Base-by-base conservation (phyloP, 2,113 vertebrate genomes). In the Fulica atra region DNA sequence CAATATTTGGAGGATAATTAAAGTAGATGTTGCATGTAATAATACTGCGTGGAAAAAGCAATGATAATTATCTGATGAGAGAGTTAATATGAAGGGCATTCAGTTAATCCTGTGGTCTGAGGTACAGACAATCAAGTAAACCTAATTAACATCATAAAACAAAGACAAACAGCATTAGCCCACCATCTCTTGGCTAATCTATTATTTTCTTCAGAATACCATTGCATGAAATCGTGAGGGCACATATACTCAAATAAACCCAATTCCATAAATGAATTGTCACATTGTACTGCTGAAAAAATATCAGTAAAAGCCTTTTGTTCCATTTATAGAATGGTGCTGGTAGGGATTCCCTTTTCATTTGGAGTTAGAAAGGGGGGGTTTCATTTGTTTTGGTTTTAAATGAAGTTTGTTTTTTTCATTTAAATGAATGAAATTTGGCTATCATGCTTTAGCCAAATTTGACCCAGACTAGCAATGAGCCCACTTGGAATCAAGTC, bases 121-220 rank as follows among this genome's bases (percentile, higher is more conserved):
- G 93, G 81, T 93, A 86, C 59, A 96, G 60, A 92, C 68, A 88
- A 88, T 95, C 80, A 79, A 61, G 72, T 80, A 94, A 92, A 91
- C 36, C 21, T 72, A 95, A 88, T 91, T 81, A 92, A 76, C 40
- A 85, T 76, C 16, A 78, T 64, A 91, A 95, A 91, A n/a, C 33
- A 92, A 93, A 93, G 66, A 85, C 66, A 82, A 94, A 93, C 51
- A 95, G 19, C 89, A 79, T 81, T 87, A 92, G 42, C 26, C 61
- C 61, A 85, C 60, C 53, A 82, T 25, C n/a, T 91, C 54, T 79
- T 92, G 74, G 46, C 26, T 74, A 84, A 79, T 79, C 36, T 82
- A 40, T 72, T 82, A 69, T 82, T 96, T 93, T 87, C 38, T 72
- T 88, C 74, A 86, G 63, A 85, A 93, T 77, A 77, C 25, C 66